Base-by-base conservation (phyloP, 2,888 invertebrate genomes). In the Biston stratarius region DNA sequence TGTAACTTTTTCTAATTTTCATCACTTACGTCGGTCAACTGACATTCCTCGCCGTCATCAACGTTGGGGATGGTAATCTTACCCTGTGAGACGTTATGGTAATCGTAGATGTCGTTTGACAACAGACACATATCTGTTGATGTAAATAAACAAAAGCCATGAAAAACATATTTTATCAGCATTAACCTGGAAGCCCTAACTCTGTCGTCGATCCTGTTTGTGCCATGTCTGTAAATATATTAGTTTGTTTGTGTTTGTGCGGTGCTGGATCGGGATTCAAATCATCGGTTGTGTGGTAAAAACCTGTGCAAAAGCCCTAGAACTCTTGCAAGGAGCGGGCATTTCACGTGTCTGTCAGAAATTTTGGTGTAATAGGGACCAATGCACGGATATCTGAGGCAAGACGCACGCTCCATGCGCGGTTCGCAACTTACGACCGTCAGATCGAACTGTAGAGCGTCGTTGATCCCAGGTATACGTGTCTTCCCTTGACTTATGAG, bases 1-100 rank as follows among this genome's bases (percentile, higher is more conserved):
- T 67, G 70, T 47, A 71, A 42, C 48, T 56, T 45, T 34, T 36
- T 69, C 69, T 71, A 69, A 75, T 70, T 70, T 68, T 61, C 72
- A 74, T 60, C 75, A 97, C 98, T 98, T 97, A 98, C 98, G 94
- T 98, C 98, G 82, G 98, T 97, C 83, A 97, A 94, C 72, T 73
- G 40, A 95, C 96, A 97, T 96, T 99, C 99, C 94, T 99, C 99
- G 86, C 96, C 96, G 93, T 99, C 99, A 95, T 99, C 98, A 83
- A 99, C 96, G 93, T 96, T 96, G 85, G 99, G 98, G 92, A 99
- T 99, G 85, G 96, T 97, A 89, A 96, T 96, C 96, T 99, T 99
- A 95, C 99, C 99, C 96, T 99, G 99, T 86, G 99, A 95, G 88
- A 99, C 97, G 96, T 96, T 97, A 95, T 95, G 94, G 96, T 99